phyloP scores from a whole-genome alignment of 2,888 invertebrate genomes.

The Patella depressa region DNA sequence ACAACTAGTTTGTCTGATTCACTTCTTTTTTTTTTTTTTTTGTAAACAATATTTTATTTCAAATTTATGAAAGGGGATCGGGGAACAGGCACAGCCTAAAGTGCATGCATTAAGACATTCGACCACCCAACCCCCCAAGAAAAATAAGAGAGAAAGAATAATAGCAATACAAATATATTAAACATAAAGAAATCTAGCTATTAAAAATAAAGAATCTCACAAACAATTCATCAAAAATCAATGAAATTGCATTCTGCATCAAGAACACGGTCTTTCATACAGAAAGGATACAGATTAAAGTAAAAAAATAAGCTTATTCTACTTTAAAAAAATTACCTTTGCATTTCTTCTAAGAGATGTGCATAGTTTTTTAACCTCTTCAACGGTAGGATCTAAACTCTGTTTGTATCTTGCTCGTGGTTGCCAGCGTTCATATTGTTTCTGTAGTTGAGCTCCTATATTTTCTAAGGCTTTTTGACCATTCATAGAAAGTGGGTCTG shows the following conservation, averaged over 20 bases:
- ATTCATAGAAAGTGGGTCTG: slow-evolving; percentile 85
- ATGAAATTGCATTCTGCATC: no score
- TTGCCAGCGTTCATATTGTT: slow-evolving; percentile 99
- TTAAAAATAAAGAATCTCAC: no score
- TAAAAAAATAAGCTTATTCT: no score
- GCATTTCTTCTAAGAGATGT: slow-evolving; percentile 94
- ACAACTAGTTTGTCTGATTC: not conserved
- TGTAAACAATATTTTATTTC: not conserved
- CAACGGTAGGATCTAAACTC: slow-evolving; percentile 95
- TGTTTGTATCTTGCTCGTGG: slow-evolving; percentile 95
- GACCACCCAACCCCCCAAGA: no score
- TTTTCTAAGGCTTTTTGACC: slow-evolving; percentile 92
- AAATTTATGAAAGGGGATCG: not conserved
- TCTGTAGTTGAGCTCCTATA: slow-evolving; percentile 91
- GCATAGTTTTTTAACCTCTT: slow-evolving; percentile 97
- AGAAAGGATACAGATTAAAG: no score
- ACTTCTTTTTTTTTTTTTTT: not conserved
- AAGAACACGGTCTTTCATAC: no score
- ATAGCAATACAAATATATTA: no score
- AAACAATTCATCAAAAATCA: no score
- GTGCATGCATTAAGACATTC: no score
- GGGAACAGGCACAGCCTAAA: no score
- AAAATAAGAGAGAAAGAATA: no score
- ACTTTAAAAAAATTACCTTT: slow-evolving; percentile 76
- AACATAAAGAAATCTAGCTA: no score